Evolutionary conservation across 2,888 invertebrate genomes (phyloP).

Genomic region (Abrostola tripartita): DNA sequence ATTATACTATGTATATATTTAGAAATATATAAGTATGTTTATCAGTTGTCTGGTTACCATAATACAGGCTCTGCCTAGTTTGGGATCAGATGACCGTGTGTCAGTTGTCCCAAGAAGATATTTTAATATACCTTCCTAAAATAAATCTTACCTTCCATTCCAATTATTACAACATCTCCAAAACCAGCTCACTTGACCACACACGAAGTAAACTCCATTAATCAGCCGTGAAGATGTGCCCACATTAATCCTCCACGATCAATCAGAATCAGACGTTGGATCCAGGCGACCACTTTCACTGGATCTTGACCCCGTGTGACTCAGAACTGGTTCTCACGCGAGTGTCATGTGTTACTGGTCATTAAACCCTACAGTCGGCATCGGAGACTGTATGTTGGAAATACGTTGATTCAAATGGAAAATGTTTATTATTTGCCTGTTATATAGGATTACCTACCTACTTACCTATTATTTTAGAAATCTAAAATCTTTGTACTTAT

Average conservation of each 20-base stretch:
- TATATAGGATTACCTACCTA: too few species aligned
- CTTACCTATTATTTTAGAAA: too few species aligned
- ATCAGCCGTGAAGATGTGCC: constrained; percentile 31
- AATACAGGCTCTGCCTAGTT: too few species aligned
- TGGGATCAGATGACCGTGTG: too few species aligned
- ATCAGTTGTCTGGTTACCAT: too few species aligned
- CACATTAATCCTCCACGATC: constrained; percentile 19
- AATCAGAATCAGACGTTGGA: constrained; percentile 40
- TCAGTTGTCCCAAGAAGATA: too few species aligned
- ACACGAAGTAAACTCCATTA: constrained; percentile 8
- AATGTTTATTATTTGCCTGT: too few species aligned
- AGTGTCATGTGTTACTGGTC: constrained; percentile 39
- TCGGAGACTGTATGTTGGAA: background rate
- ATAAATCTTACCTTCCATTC: background rate
- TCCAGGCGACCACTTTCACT: constrained; percentile 59
- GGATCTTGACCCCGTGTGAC: constrained; percentile 60
- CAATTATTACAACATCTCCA: background rate
- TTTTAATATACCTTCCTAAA: too few species aligned
- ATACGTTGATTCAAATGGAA: too few species aligned
- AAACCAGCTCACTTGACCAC: constrained; percentile 6
- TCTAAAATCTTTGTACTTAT: too few species aligned
- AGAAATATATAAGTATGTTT: too few species aligned
- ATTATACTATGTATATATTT: too few species aligned
- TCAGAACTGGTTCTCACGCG: constrained; percentile 46
- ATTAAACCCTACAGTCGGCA: constrained; percentile 35